Conservation (phyloP, 1,140 invertebrate species). For the Hylaeus volcanicus region DNA sequence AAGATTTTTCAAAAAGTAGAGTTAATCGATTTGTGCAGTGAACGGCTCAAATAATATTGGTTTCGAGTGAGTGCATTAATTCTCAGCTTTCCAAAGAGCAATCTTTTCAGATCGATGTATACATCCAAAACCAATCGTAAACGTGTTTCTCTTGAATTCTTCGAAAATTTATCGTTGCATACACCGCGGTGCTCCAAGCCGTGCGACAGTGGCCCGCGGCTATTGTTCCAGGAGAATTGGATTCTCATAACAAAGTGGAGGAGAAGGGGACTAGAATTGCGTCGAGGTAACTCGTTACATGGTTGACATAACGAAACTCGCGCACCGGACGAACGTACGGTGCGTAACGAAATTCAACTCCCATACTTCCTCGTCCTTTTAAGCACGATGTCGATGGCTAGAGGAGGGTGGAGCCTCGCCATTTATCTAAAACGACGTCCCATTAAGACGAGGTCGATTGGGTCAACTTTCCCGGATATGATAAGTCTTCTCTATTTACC, state of each 20-base stretch:
- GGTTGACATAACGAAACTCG: conserved; percentile 26
- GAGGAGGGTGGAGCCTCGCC: conserved; percentile 47
- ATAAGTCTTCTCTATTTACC: conserved; percentile 33
- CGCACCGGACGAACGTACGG: not conserved
- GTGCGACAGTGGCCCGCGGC: conserved; percentile 18
- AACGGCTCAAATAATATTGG: too few relatives aligned
- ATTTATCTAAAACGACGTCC: conserved; percentile 68
- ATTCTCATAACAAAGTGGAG: conserved; percentile 7
- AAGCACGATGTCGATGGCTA: conserved; percentile 20
- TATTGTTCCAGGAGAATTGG: conserved; percentile 27
- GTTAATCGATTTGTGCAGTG: too few relatives aligned
- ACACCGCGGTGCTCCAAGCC: conserved; percentile 12
- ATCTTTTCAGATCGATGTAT: not conserved
- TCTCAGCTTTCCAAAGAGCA: not conserved
- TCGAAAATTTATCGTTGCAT: conserved; percentile 23
- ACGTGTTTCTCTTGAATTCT: not conserved
- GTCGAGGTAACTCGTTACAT: conserved; percentile 44
- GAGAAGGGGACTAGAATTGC: conserved; percentile 25
- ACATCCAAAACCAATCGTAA: not conserved
- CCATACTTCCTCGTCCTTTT: conserved; percentile 63
- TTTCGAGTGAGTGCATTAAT: not conserved
- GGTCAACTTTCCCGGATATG: conserved; percentile 27
- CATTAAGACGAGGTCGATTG: conserved; percentile 63
- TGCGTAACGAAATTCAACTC: conserved; percentile 67
- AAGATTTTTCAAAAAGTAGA: too few relatives aligned